Conservation (phyloP, 2,113 vertebrate species). For the Peromyscus polionotus region DNA sequence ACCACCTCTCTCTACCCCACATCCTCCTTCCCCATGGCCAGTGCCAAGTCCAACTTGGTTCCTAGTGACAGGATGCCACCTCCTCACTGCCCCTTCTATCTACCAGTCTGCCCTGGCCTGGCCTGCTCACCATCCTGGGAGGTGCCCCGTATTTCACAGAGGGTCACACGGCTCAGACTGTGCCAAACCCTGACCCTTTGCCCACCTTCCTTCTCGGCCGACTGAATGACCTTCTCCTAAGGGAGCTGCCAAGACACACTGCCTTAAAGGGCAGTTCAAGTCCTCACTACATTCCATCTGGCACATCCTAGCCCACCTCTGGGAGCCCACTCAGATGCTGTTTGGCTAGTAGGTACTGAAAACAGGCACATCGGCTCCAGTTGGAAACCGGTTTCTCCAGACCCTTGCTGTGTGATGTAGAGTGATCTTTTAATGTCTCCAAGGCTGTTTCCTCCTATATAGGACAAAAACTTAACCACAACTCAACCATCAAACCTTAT, state of each 20-base stretch:
- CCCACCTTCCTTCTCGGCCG: background rate
- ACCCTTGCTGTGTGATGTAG: background rate
- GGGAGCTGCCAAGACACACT: background rate
- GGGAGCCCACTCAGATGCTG: background rate
- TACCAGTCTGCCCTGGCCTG: background rate
- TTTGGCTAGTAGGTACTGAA: background rate
- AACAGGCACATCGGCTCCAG: background rate
- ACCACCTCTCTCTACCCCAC: fast-evolving
- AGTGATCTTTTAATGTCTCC: background rate
- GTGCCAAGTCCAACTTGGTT: background rate
- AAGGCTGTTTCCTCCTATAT: background rate
- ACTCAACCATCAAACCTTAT: background rate
- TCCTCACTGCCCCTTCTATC: background rate
- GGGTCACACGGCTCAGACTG: fast-evolving
- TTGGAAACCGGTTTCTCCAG: background rate
- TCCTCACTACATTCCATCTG: fast-evolving
- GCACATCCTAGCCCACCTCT: background rate
- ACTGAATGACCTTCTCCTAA: background rate
- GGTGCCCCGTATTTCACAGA: background rate
- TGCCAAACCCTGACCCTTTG: background rate
- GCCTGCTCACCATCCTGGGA: background rate
- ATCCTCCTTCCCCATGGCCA: background rate
- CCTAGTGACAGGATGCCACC: too few species aligned
- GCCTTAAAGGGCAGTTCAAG: background rate
- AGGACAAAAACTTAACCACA: background rate